Conservation (phyloP, 2,888 invertebrate genomes). For the Troides aeacus region DNA sequence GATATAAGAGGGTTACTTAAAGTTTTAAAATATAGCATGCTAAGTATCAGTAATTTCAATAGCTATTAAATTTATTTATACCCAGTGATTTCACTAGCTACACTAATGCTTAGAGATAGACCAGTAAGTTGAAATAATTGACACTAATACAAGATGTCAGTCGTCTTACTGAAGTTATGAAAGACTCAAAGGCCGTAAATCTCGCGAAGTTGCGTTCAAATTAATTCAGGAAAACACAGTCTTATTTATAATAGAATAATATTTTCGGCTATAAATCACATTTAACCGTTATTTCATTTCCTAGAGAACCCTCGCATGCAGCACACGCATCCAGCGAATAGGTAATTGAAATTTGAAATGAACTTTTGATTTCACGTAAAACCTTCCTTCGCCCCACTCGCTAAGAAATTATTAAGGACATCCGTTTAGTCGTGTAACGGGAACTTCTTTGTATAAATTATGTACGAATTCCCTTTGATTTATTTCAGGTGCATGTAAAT, state of each 20-base stretch:
- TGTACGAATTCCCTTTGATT: conserved; percentile 33
- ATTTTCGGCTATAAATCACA: conserved; percentile 75
- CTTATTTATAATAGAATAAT: conserved; percentile 72
- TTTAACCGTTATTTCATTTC: conserved; percentile 80
- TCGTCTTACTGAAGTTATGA: too few species aligned
- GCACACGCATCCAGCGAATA: conserved; percentile 76
- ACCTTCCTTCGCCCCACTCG: conserved; percentile 58
- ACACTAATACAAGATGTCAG: too few species aligned
- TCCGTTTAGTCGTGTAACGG: conserved; percentile 56
- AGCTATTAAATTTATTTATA: neutral
- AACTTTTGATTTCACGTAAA: conserved; percentile 77
- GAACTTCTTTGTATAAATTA: conserved; percentile 54
- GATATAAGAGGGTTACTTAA: too few species aligned
- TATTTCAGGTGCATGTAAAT: neutral
- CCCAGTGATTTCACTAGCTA: neutral
- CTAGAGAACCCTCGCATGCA: conserved; percentile 63
- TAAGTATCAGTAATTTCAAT: neutral
- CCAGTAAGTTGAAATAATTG: neutral
- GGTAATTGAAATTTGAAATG: conserved; percentile 78
- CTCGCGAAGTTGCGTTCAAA: conserved; percentile 45
- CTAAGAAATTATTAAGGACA: conserved; percentile 76
- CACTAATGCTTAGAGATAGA: neutral
- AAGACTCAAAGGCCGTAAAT: neutral
- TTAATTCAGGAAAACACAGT: conserved; percentile 73
- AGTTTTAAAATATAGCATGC: too few species aligned